phyloP scores from a whole-genome alignment of 2,113 vertebrate species.

The Lepisosteus osseus region DNA sequence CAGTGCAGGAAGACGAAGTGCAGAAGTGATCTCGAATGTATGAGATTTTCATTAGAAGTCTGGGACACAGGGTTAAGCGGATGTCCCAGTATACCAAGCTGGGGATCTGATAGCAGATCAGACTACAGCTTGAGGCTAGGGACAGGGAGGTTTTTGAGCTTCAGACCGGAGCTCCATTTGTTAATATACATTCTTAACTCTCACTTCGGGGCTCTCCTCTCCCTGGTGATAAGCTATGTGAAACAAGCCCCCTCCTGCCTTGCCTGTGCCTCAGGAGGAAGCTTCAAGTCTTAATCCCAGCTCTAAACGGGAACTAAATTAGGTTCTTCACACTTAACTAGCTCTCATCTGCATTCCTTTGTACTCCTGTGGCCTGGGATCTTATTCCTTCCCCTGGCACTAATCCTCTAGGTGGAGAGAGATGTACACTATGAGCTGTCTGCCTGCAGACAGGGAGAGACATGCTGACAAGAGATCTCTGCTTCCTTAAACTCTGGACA shows the following conservation, averaged over 20 bases:
- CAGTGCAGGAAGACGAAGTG: too few relatives aligned
- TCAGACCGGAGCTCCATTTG: neutral
- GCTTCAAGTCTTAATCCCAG: conserved; percentile 77
- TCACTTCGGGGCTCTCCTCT: conserved; percentile 21
- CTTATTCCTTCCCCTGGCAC: conserved; percentile 50
- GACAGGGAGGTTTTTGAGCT: too few relatives aligned
- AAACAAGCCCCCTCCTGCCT: conserved; percentile 21
- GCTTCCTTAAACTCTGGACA: too few relatives aligned
- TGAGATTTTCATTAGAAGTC: too few relatives aligned
- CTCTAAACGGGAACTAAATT: conserved; percentile 82
- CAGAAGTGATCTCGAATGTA: too few relatives aligned
- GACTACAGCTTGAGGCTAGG: too few relatives aligned
- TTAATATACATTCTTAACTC: neutral
- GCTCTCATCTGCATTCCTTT: conserved; percentile 74
- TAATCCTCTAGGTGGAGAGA: conserved; percentile 62
- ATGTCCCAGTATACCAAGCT: too few relatives aligned
- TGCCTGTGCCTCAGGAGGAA: conserved; percentile 47
- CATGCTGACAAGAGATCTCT: too few relatives aligned
- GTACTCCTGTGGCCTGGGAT: conserved; percentile 52
- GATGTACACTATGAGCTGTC: conserved; percentile 18
- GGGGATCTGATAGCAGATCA: too few relatives aligned
- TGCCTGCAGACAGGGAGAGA: too few relatives aligned
- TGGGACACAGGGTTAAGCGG: too few relatives aligned
- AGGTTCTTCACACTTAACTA: conserved; percentile 85
- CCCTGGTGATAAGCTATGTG: conserved; percentile 32